phyloP scores from a whole-genome alignment of 2,888 invertebrate genomes.

The Macropis europaea region DNA sequence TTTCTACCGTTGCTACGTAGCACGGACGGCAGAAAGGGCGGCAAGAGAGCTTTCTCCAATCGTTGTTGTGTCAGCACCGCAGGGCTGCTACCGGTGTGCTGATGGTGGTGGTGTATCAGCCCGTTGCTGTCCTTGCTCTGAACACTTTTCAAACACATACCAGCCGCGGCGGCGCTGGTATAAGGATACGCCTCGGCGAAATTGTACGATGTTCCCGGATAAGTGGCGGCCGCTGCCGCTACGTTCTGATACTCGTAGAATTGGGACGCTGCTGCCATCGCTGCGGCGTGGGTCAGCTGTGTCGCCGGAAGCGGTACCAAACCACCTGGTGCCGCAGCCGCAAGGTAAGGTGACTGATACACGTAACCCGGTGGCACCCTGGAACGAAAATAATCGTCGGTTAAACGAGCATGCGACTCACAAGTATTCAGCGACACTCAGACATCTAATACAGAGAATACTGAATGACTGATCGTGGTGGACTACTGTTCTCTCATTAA shows the following conservation, averaged over 20 bases:
- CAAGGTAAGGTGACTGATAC: slow-evolving; percentile 87
- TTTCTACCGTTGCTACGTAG: slow-evolving; percentile 77
- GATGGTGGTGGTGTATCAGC: slow-evolving; percentile 65
- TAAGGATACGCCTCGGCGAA: slow-evolving; percentile 87
- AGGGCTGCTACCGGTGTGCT: slow-evolving; percentile 64
- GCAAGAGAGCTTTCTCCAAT: slow-evolving; percentile 73
- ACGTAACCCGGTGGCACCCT: slow-evolving; percentile 90
- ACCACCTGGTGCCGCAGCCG: slow-evolving; percentile 84
- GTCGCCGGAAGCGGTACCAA: slow-evolving; percentile 84
- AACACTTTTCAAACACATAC: slow-evolving; percentile 79
- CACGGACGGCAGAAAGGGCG: slow-evolving; percentile 75
- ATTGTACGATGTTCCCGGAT: slow-evolving; percentile 88
- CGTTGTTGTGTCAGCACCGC: slow-evolving; percentile 71
- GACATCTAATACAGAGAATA: slow-evolving; percentile 38
- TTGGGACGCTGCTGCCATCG: slow-evolving; percentile 90
- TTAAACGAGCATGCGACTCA: not conserved
- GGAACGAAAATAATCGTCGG: slow-evolving; percentile 58
- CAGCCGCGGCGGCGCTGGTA: slow-evolving; percentile 85
- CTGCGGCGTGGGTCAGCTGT: slow-evolving; percentile 87
- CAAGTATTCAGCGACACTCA: slow-evolving; percentile 25
- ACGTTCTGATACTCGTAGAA: slow-evolving; percentile 91
- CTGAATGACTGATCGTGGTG: slow-evolving; percentile 23
- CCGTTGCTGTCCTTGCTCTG: slow-evolving; percentile 69
- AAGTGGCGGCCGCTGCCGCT: slow-evolving; percentile 86
- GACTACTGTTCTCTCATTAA: too few relatives aligned